Evolutionary conservation across 2,113 vertebrate species (phyloP), one percentile per base, ranked within the genome.

Genomic region (Callorhinus ursinus): DNA sequence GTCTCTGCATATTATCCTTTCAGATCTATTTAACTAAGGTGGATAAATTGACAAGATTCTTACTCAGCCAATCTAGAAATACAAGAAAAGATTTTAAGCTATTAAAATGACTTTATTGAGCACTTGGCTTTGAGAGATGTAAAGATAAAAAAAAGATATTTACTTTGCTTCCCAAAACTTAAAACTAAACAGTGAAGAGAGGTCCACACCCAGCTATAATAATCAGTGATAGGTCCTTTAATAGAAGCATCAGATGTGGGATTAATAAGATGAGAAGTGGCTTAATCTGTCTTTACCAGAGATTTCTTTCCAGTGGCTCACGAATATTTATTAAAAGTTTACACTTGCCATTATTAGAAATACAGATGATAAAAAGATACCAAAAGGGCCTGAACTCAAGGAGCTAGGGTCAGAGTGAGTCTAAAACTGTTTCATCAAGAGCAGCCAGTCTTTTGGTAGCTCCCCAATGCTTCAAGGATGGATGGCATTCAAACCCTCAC

Each of bases 21-120:
- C 16, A 77, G 63, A 55, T 92, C 14, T 76, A 4, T 76, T 61
- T 90, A 79, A 85, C 61, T 77, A 86, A 89, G 53, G 51, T 84
- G 8, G 36, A 63, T 94, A 74, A 33, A 63, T 79, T 96, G 84
- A 14, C 26, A 97, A 95, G 36, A 86, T 46, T 89, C 69, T 90
- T 86, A 51, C 31, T 88, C 14, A 71, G 31, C 61, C 71, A 80
- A 13, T 96, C 31, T 92, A 80, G 67, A 90, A 88, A 87, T 83
- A 55, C 1, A 97, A 93, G 16, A 96, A 80, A 22, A 93, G 49
- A 80, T 88, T 91, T 95, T 93, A 91, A 93, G n/a, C 19, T 95
- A 55, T 93, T 79, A 79, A 69, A 81, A 81, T 81, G 77, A 84
- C 14, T 74, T 91, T 96, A 67, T 71, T 90, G 88, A 85, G 12